phyloP scores from a whole-genome alignment of 2,888 invertebrate species.

The Lagria hirta region DNA sequence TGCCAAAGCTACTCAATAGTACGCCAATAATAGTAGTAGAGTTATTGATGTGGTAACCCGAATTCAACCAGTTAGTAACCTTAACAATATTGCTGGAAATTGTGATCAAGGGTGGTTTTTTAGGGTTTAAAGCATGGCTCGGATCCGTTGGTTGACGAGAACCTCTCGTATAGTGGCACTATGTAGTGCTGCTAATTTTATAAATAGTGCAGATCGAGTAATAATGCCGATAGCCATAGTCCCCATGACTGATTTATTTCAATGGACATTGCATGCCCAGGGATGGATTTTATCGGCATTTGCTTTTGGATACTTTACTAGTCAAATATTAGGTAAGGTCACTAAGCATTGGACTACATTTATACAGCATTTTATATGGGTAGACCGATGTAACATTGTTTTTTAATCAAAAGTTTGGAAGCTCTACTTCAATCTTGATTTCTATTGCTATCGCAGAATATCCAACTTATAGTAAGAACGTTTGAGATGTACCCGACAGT shows the following conservation, averaged over 20 bases:
- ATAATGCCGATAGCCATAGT: constrained; percentile 79
- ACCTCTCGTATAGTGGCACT: constrained; percentile 64
- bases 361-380: no score
- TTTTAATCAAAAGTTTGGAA: no score
- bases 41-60: constrained; percentile 9
- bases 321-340: constrained; percentile 61
- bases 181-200: constrained; percentile 73
- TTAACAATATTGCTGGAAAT: no score
- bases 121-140: constrained; percentile 47
- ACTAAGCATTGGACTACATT: no score
- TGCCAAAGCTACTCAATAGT: no score
- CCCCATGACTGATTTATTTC: constrained; percentile 70
- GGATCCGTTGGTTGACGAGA: constrained; percentile 57
- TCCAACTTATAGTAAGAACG: no score
- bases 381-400: no score
- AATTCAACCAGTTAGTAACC: not conserved
- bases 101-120: constrained; percentile 3
- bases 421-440: no score
- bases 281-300: constrained; percentile 77
- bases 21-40: no score
- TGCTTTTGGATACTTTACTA: constrained; percentile 74
- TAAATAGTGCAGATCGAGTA: constrained; percentile 74
- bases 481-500: no score
- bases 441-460: no score
- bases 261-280: constrained; percentile 70